Base-by-base conservation (phyloP, 1,140 invertebrate genomes). In the Drosophila punjabiensis region DNA sequence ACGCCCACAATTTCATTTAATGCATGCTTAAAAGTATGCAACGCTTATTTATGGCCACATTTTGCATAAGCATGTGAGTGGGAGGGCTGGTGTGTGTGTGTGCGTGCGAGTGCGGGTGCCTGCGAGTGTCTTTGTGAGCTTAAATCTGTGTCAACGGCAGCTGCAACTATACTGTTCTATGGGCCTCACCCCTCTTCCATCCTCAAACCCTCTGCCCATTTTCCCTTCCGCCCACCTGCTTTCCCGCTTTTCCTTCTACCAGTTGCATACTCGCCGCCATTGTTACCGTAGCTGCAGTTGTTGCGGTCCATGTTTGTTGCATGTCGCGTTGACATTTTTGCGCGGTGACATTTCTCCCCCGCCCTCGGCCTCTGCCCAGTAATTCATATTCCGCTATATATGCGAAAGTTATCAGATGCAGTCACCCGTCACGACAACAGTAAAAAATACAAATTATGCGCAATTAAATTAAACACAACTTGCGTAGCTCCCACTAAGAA, bases 321-420 rank as follows among this genome's bases (percentile, higher is more conserved):
- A 89, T 85, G 84, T 90, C 67, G 78, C 76, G 85, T 81, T 89
- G 85, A 90, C 86, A 88, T 88, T 87, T 86, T 85, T 85, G 60
- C 75, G 65, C 68, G 61, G 32, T 79, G 76, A 82, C 83, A 87
- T 83, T 87, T 78, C 80, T 48, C 59, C 80, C 77, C 64, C 18
- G 32, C 7, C 18, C 32, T 14, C 28, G 7, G 32, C 33, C 28
- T 14, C 28, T 13, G 32, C 33, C 28, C 75, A 55, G 75, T 73
- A 81, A 89, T 89, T 79, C 62, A 79, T 62, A 76, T 64, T 69
- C 39, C 73, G 37, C 24, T 55, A 45, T 45, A 45, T 45, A 43
- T 59, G 18, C 41, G 41, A 32, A 70, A 71, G 48, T 47, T 55
- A 58, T 59, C 59, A 70, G 32, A 56, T 69, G 53, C 76, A 79